phyloP scores from a whole-genome alignment of 2,113 vertebrate species.

The Pollimyrus isidori region DNA sequence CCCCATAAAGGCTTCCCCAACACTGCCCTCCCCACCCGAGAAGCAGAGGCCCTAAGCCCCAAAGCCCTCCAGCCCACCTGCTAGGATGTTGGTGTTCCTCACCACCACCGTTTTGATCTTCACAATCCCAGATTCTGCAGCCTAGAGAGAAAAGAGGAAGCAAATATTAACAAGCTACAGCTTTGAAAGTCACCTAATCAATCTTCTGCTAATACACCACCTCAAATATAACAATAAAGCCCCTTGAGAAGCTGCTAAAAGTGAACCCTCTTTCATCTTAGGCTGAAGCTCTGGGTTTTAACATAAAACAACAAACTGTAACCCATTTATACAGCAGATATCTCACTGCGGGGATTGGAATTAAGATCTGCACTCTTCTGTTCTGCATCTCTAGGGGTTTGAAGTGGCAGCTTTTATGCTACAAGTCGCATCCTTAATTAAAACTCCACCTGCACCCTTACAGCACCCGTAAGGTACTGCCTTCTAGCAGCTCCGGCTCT shows the following conservation, averaged over 20 bases:
- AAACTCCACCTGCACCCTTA: background rate
- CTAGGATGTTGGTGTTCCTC: conserved; percentile 82
- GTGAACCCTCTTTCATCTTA: background rate
- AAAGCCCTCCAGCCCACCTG: conserved; percentile 68
- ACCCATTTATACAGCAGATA: background rate
- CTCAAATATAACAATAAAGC: background rate
- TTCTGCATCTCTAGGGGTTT: background rate
- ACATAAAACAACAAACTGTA: background rate
- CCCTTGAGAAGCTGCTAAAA: background rate
- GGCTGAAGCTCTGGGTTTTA: background rate
- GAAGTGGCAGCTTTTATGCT: background rate
- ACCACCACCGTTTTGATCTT: conserved; percentile 98
- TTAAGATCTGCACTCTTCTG: background rate
- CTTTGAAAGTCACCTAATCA: background rate
- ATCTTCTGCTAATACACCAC: background rate
- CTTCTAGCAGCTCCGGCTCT: background rate
- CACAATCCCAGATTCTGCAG: conserved; percentile 97
- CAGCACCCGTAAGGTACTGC: background rate
- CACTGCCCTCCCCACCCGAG: background rate
- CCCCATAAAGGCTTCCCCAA: background rate
- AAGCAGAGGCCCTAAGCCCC: no score
- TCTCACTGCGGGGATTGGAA: background rate
- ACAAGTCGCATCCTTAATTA: background rate
- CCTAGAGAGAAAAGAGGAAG: conserved; percentile 53
- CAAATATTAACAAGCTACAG: background rate